These are phyloP conservation scores for Cryptotis parvus DNA, from an alignment of 2,113 vertebrate species.

Conservation along the genomic window DNA sequence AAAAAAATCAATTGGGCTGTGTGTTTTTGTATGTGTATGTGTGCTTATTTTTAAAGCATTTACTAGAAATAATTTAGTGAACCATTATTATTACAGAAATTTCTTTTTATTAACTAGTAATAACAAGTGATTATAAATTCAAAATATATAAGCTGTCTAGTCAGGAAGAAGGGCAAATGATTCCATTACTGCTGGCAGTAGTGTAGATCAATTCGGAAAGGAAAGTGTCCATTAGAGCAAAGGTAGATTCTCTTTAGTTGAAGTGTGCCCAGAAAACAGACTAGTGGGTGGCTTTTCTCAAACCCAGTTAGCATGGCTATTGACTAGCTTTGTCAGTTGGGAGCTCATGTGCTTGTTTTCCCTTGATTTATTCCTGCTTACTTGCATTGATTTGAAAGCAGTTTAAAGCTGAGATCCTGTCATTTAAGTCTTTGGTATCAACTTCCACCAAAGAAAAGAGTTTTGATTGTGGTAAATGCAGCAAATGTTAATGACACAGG, in stretches of 20 bases:
- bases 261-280: neutral
- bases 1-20: neutral
- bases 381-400: conserved; percentile 9
- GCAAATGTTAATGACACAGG: neutral
- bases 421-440: neutral
- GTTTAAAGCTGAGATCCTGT: neutral
- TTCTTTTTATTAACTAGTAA: conserved; percentile 6
- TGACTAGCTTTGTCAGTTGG: conserved; percentile 3
- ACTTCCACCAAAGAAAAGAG: neutral
- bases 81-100: neutral
- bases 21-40: neutral
- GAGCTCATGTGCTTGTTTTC: neutral
- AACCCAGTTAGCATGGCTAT: neutral
- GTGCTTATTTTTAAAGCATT: neutral
- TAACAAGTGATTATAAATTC: neutral
- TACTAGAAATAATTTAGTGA: neutral
- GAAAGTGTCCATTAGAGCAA: neutral
- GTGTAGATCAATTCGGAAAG: neutral
- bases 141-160: neutral
- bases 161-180: neutral
- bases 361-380: neutral
- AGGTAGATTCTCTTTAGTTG: neutral
- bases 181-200: neutral
- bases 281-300: neutral
- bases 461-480: conserved; percentile 12